Evolutionary conservation across 2,797 vertebrate genomes (phyloP).

Genomic region (Halcyon chelicuti): DNA sequence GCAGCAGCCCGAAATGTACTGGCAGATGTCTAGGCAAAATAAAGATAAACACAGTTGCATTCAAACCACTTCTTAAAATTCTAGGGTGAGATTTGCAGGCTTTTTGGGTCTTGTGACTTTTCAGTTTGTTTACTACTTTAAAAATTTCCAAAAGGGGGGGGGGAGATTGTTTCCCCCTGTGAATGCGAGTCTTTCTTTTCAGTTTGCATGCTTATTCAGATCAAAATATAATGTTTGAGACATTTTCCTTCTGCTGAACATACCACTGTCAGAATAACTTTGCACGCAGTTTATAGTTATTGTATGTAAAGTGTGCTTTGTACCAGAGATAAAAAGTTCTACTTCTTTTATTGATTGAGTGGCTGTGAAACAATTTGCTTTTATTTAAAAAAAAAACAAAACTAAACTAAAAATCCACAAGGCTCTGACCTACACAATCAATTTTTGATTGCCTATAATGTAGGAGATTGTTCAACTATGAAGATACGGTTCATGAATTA

Average conservation of each 20-base stretch:
- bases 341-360: slow-evolving; percentile 25
- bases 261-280: slow-evolving; percentile 63
- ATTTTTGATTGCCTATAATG: neutral
- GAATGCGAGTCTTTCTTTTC: neutral
- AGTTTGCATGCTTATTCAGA: slow-evolving; percentile 3
- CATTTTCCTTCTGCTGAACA: slow-evolving; percentile 65
- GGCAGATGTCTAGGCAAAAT: slow-evolving; percentile 63
- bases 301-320: slow-evolving; percentile 38
- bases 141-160: neutral
- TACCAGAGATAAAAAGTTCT: slow-evolving; percentile 51
- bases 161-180: neutral
- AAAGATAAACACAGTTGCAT: slow-evolving; percentile 39
- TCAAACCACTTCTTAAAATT: slow-evolving; percentile 33
- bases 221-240: slow-evolving; percentile 54
- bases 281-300: slow-evolving; percentile 60
- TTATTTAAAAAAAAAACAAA: neutral
- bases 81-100: slow-evolving; percentile 16
- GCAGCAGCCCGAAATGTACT: slow-evolving; percentile 33
- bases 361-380: slow-evolving; percentile 5
- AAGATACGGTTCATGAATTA: neutral
- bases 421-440: neutral
- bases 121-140: neutral
- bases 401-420: neutral
- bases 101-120: slow-evolving; percentile 20
- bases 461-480: neutral